Evolutionary conservation across 1,140 invertebrate species (phyloP), one percentile per base, ranked within the genome.

Genomic region (Contarinia nasturtii): DNA sequence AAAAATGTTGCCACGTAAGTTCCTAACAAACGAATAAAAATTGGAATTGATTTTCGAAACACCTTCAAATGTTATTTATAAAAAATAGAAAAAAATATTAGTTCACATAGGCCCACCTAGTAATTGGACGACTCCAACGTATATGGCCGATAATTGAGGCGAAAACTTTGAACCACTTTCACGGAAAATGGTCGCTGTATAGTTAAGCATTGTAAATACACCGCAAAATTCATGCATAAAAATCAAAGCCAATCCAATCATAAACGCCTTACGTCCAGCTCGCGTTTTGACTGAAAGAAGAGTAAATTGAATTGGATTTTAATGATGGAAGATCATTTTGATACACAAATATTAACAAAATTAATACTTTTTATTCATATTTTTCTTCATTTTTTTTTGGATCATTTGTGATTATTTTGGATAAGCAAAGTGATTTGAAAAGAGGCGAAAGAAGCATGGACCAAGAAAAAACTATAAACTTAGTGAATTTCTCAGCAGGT

Each of bases 111-210:
- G 3, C 10, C 7, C 10, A 10, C 42, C 42, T 8, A 71, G 18
- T 2, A 70, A 46, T 48, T 72, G 70, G 43, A 72, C 67, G 0
- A 50, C 50, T 12, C 84, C 87, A 49, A 92, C 73, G 15, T 89
- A 75, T 37, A 90, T 88, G 1, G 86, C 76, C 0, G 74, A 73
- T 11, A 76, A 55, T 7, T 69, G 66, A 0, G 76, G 61, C 0
- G 73, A 54, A 0, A 86, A 50, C 7, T 54, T 62, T 2, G 72
- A 73, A 0, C 76, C 75, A 0, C 82, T 71, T 7, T 69, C 64
- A 2, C 62, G 49, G 56, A 83, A 88, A 54, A 84, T 87, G 11
- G 65, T 64, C 0, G 68, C 67, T 3, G 70, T 70, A 34, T 71
- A 73, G 59, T 67, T 72, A 19, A 73, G 57, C 48, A 73, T 64